Base-by-base conservation (phyloP, 2,888 invertebrate genomes). In the Nomada ruficornis region DNA sequence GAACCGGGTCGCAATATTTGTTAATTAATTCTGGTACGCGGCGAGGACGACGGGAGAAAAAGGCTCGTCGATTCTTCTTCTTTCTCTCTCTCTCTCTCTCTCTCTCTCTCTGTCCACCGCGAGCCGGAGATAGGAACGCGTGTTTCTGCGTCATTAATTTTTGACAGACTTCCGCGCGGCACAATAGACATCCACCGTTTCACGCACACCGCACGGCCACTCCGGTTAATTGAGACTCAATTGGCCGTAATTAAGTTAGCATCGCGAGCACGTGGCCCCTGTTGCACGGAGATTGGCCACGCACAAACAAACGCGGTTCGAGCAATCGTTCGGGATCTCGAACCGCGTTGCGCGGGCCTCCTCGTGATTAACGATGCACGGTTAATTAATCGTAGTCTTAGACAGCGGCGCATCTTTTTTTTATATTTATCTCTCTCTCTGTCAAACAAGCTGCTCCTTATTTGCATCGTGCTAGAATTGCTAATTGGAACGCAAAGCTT, bases 241-340 rank as follows among this genome's bases (percentile, higher is more conserved):
- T 92, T 91, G 91, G 83, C 86, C 84, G 90, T 92, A 92, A 93
- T 93, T 91, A 90, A 92, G 90, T 92, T 91, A 90, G 90, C 88
- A 87, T 86, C 69, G 76, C 76, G 73, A 75, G 78, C 77, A 85
- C 86, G 87, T 89, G 89, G 86, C 86, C 84, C 88, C 85, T 44
- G 86, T 82, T 78, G 62, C 70, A 75, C 80, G 82, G 85, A 87
- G 86, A 90, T 89, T 84, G 86, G 82, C 84, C 88, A 81, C 75
- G 83, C 84, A 81, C 57, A 57, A 68, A 73, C 73, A 70, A 62
- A 47, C 62, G 70, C 68, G 72, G 75, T 80, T 84, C 57, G 13
- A 86, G 72, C 80, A 60, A 82, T 86, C 77, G 78, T 42, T 70
- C 70, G 44, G 69, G 78, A 80, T 79, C 13, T n/a, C 47, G 18